Conservation (phyloP, 2,888 invertebrate species). For the Drosophila robusta region DNA sequence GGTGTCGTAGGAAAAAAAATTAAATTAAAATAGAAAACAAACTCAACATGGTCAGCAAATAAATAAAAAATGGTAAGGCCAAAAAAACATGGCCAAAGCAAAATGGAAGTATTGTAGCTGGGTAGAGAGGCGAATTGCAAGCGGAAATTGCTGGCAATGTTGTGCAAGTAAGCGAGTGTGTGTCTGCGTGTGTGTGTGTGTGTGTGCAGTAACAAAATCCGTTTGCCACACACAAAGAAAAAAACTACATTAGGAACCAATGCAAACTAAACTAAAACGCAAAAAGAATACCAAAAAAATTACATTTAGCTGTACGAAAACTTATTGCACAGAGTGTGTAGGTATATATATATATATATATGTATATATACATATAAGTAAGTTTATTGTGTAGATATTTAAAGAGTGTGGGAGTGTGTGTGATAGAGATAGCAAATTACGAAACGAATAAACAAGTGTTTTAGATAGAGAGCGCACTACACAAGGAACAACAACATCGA, state of each 20-base stretch:
- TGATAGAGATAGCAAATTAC: conserved; percentile 41
- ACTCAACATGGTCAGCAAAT: conserved; percentile 63
- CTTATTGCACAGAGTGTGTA: conserved; percentile 53
- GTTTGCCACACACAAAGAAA: conserved; percentile 30
- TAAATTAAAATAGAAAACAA: conserved; percentile 68
- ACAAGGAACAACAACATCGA: conserved; percentile 32
- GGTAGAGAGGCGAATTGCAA: conserved; percentile 50
- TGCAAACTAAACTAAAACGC: conserved; percentile 45
- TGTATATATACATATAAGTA: conserved; percentile 25
- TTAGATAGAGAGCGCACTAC: conserved; percentile 44
- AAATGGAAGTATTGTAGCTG: background rate
- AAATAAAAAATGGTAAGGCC: conserved; percentile 40
- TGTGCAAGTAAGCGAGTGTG: conserved; percentile 14
- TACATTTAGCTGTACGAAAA: conserved; percentile 54
- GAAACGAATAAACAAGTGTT: conserved; percentile 39
- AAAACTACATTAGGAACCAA: conserved; percentile 47
- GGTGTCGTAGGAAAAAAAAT: conserved; percentile 26
- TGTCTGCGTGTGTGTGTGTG: conserved; percentile 28
- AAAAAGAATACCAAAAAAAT: conserved; percentile 30
- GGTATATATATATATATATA: conserved; percentile 16
- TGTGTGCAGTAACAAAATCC: conserved; percentile 35
- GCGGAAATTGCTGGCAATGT: conserved; percentile 70
- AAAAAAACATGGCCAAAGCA: conserved; percentile 22
- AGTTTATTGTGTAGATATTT: conserved; percentile 10
- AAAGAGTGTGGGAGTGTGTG: conserved; percentile 6